Evolutionary conservation across 2,888 invertebrate genomes (phyloP).

Genomic region (Apotomis capreana): DNA sequence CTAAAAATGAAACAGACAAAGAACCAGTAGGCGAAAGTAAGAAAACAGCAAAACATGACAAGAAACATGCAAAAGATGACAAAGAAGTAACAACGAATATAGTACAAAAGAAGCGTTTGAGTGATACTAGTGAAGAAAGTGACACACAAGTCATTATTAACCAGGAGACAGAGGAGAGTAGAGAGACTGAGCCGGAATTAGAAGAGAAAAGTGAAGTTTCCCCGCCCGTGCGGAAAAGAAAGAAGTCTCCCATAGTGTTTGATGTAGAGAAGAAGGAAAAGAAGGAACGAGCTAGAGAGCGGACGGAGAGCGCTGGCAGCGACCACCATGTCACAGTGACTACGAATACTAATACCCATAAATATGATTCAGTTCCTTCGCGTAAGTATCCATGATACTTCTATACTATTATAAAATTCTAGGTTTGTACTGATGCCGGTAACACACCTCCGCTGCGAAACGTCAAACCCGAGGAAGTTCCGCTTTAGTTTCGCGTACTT

Average conservation of each 20-base stretch:
- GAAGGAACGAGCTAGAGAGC: constrained; percentile 61
- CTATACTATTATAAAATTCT: too few species aligned
- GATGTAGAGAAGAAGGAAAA: constrained; percentile 67
- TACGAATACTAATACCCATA: constrained; percentile 66
- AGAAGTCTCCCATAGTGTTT: constrained; percentile 84
- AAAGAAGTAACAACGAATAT: not conserved
- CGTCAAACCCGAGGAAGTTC: too few species aligned
- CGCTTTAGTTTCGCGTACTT: too few species aligned
- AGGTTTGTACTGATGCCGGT: too few species aligned
- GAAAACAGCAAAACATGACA: constrained; percentile 33
- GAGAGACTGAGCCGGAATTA: constrained; percentile 48
- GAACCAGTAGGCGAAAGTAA: constrained; percentile 36
- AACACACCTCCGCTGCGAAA: too few species aligned
- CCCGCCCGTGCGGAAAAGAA: constrained; percentile 65
- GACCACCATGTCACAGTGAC: constrained; percentile 69
- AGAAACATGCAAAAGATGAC: constrained; percentile 18
- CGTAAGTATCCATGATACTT: constrained; percentile 68
- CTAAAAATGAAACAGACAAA: constrained; percentile 45
- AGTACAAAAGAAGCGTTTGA: constrained; percentile 55
- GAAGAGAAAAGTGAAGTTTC: constrained; percentile 45
- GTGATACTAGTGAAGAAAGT: constrained; percentile 66
- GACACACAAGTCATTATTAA: constrained; percentile 68
- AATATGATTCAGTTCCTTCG: constrained; percentile 84
- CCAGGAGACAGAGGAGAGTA: constrained; percentile 52
- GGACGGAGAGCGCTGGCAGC: constrained; percentile 79